phyloP scores from a whole-genome alignment of 2,888 invertebrate species.

The Colletes collaris region DNA sequence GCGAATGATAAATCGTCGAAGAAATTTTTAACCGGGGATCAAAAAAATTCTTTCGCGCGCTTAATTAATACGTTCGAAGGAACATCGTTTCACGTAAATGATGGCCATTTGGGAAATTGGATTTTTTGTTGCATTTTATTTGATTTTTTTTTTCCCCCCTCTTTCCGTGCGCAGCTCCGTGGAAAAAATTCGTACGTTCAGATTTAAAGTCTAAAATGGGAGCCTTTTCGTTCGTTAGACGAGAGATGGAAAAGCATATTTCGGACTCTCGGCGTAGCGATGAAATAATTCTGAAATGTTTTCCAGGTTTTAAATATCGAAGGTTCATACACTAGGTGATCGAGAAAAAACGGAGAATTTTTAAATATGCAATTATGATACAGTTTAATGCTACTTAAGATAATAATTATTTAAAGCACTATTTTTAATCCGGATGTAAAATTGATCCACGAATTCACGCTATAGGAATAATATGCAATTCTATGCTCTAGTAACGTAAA shows the following conservation, averaged over 20 bases:
- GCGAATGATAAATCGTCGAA: conserved; percentile 28
- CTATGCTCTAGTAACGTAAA: too few relatives aligned
- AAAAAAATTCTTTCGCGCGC: neutral
- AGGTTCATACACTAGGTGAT: too few relatives aligned
- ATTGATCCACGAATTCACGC: neutral
- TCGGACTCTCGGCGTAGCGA: too few relatives aligned
- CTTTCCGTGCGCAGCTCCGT: neutral
- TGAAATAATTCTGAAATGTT: too few relatives aligned
- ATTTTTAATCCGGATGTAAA: too few relatives aligned
- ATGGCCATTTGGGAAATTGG: neutral
- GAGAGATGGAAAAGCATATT: too few relatives aligned
- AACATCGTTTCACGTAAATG: neutral
- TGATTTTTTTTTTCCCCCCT: neutral
- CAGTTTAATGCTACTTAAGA: too few relatives aligned
- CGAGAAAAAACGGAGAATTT: too few relatives aligned
- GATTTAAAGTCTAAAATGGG: neutral
- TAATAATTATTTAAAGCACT: too few relatives aligned
- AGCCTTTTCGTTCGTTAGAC: too few relatives aligned
- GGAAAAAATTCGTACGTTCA: neutral
- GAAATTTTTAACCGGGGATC: conserved; percentile 5
- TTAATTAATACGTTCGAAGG: conserved; percentile 18
- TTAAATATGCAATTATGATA: too few relatives aligned
- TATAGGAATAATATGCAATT: neutral
- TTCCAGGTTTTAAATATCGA: too few relatives aligned
- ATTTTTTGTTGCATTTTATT: neutral